Evolutionary conservation across 2,113 vertebrate genomes (phyloP).

Genomic region (Mobula hypostoma): DNA sequence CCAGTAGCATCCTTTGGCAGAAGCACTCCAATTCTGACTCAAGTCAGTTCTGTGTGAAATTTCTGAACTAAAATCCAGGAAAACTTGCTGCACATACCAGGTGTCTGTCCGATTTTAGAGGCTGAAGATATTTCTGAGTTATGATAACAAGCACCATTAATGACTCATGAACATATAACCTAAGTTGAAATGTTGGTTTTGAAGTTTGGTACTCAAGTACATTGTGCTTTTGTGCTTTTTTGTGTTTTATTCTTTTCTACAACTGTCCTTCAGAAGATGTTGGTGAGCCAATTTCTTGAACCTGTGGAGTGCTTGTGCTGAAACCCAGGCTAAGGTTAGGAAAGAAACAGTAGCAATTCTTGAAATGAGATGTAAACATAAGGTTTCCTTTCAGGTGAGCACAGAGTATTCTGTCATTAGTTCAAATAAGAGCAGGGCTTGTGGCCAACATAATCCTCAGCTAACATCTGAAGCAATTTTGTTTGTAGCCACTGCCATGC

Average conservation of each 20-base stretch:
- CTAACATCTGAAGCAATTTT: not conserved
- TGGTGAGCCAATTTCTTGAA: no score
- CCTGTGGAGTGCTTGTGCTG: no score
- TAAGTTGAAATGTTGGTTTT: no score
- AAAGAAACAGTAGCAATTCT: no score
- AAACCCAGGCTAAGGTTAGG: no score
- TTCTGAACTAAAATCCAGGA: not conserved
- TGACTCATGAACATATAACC: not conserved
- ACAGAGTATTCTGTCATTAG: not conserved
- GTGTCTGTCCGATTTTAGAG: not conserved
- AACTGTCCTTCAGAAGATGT: no score
- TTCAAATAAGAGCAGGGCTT: not conserved
- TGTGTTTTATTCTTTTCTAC: no score
- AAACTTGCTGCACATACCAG: not conserved
- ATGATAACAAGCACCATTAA: not conserved
- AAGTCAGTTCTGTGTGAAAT: not conserved
- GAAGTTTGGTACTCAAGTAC: no score
- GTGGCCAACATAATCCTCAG: not conserved
- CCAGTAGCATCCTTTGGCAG: not conserved
- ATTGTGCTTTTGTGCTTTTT: no score
- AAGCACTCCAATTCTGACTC: not conserved
- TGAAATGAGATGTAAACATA: not conserved
- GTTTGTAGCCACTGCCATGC: not conserved
- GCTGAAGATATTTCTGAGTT: not conserved
- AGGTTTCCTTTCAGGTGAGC: not conserved